Evolutionary conservation across 2,888 invertebrate genomes (phyloP), one percentile per base, ranked within the genome.

Genomic region (Tetranychus truncatus): DNA sequence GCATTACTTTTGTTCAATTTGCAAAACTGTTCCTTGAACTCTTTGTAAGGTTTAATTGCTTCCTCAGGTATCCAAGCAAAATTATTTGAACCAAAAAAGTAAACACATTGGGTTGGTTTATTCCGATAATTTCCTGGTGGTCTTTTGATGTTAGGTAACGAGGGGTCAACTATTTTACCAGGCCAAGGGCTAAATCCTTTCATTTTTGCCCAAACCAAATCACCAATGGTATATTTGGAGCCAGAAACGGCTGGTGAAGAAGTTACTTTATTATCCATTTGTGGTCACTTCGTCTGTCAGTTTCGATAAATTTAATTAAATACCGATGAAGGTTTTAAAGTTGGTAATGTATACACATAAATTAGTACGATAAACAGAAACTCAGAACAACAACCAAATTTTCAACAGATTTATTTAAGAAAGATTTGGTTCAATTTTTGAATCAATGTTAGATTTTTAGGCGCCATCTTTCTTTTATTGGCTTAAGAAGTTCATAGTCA

Each of bases 1-100:
- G 86, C 86, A 0, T 86, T 84, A 0, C 89, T 87, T 83, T 91
- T 92, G 83, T 87, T 88, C 1, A 89, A 87, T 82, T 89, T 89
- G 75, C 87, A 86, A 76, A 91, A 85, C 80, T 89, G 88, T 45
- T 90, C 89, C 82, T 91, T 92, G 82, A 87, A 89, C 77, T 89
- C 88, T 18, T 87, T 86, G 82, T 92, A 95, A 0, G 89, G 89
- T 82, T 90, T 91, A 74, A 95, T 88, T 81, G 89, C 89, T 78
- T 87, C 86, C 79, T 90, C 89, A 81, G 92, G 92, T 78, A 95
- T 91, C 92, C 92, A 95, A 7, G 91, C 93, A 84, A 75, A 76
- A 76, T 79, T 77, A 46, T 77, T 74, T 18, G 74, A 75, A 5
- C 79, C 79, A 74, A 78, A 79, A 71, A 79, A 79, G 66, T 75